Evolutionary conservation across 2,113 vertebrate genomes (phyloP).

Genomic region (Morone saxatilis): DNA sequence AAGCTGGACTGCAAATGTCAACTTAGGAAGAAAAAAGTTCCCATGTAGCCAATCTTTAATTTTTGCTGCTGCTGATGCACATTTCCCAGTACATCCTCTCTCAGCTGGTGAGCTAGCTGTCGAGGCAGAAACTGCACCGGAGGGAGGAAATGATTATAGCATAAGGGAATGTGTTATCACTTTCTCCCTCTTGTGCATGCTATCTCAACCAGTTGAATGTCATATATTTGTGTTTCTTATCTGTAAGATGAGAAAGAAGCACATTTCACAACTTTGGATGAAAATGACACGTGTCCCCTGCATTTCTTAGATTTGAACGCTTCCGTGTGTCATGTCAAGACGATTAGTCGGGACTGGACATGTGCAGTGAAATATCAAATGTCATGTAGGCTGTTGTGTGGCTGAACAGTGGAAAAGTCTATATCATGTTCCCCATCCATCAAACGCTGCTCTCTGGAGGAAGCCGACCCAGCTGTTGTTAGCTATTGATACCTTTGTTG

Average conservation of each 20-base stretch:
- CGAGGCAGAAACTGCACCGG: constrained; percentile 58
- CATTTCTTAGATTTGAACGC: constrained; percentile 21
- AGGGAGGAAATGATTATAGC: constrained; percentile 80
- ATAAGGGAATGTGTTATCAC: constrained; percentile 80
- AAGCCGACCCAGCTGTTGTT: constrained; percentile 76
- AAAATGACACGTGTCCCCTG: constrained; percentile 34
- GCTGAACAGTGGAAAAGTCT: constrained; percentile 50
- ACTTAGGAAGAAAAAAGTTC: constrained; percentile 7
- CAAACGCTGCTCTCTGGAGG: constrained; percentile 62
- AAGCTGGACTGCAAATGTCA: constrained; percentile 21
- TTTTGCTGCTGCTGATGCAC: constrained; percentile 35
- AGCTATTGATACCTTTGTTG: constrained; percentile 69
- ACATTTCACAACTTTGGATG: constrained; percentile 48
- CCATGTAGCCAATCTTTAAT: constrained; percentile 12
- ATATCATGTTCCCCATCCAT: constrained; percentile 64
- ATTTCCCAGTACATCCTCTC: constrained; percentile 66
- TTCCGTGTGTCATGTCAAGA: constrained; percentile 59
- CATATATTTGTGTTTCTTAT: constrained; percentile 69
- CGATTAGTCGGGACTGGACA: constrained; percentile 43
- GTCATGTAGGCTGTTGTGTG: constrained; percentile 60
- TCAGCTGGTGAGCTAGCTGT: constrained; percentile 74
- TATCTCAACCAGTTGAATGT: constrained; percentile 51
- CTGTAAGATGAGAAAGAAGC: constrained; percentile 48
- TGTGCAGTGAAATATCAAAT: constrained; percentile 65
- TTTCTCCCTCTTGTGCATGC: constrained; percentile 61